Evolutionary conservation across 1,140 invertebrate genomes (phyloP).

Genomic region (Aphelenchoides fujianensis): DNA sequence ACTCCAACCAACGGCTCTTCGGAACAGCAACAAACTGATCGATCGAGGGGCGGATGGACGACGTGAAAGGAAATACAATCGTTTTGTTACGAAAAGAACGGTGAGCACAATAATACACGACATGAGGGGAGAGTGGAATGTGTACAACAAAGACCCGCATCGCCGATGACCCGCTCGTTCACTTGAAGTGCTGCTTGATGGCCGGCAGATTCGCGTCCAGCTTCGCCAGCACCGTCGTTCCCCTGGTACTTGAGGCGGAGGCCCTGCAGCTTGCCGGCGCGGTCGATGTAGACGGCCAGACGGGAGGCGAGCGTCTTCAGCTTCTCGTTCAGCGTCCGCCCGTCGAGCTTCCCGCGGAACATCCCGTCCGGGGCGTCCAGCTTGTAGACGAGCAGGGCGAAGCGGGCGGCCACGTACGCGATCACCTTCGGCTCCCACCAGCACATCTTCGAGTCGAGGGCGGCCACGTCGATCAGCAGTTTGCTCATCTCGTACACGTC

Average conservation of each 20-base stretch:
- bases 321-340: background rate
- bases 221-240: background rate
- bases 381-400: background rate
- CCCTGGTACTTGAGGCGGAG: conserved; percentile 7
- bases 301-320: background rate
- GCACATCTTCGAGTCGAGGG: background rate
- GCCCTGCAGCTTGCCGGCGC: background rate
- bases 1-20: too few species aligned
- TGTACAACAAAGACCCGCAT: background rate
- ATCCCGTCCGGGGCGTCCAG: background rate
- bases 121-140: background rate
- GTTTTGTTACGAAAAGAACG: background rate
- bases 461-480: conserved; percentile 2
- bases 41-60: too few species aligned
- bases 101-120: background rate
- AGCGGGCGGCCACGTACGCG: background rate
- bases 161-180: background rate
- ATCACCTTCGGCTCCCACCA: background rate
- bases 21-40: too few species aligned
- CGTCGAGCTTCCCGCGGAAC: background rate
- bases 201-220: background rate
- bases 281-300: conserved; percentile 3
- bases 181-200: background rate
- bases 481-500: background rate
- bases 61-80: too few species aligned